Evolutionary conservation across 1,140 invertebrate genomes (phyloP), one percentile per base, ranked within the genome.

Genomic region (Aphaenogaster ashmeadi): DNA sequence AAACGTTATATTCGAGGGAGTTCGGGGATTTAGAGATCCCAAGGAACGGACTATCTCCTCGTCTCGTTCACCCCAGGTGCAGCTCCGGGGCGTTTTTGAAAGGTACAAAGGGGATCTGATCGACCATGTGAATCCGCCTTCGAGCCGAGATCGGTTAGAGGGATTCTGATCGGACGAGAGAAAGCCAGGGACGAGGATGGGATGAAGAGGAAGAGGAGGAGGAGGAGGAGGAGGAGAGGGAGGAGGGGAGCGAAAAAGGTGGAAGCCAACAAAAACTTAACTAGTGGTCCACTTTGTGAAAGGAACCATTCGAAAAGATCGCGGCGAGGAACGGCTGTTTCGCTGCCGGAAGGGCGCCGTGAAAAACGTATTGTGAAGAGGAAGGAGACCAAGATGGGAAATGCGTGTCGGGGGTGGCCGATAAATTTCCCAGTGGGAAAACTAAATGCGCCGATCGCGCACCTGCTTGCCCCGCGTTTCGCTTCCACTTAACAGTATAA

Each of bases 201-300:
- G 52, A 27, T 9, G 44, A 27, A 8, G 38, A 27, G 18, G 44
- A 27, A 8, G 38, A 21, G 60, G 18, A 47, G 67, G 27, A 0
- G 47, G 38, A 36, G 9, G 21, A 2, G 47, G 41, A 7, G 38
- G 56, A 18, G 50, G 67, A 36, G 74, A 54, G 52, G 58, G 21
- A 75, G 56, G 67, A 74, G 83, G 52, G 50, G 56, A 62, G 21
- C 60, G 77, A 78, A 87, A 88, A 89, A 78, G 71, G 33, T 62
- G 62, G 90, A 86, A 86, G 81, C 88, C 80, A 86, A 89, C 89
- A 91, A 91, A 91, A 91, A 91, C 90, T 91, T 74, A 91, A 88
- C 90, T 88, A 91, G 79, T 74, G 90, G 85, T 91, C 86, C 71
- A 91, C 67, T 91, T 91, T 88, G 88, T 69, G 77, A 83, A 89